Evolutionary conservation across 1,140 invertebrate genomes (phyloP).

Genomic region (Eriocheir sinensis): DNA sequence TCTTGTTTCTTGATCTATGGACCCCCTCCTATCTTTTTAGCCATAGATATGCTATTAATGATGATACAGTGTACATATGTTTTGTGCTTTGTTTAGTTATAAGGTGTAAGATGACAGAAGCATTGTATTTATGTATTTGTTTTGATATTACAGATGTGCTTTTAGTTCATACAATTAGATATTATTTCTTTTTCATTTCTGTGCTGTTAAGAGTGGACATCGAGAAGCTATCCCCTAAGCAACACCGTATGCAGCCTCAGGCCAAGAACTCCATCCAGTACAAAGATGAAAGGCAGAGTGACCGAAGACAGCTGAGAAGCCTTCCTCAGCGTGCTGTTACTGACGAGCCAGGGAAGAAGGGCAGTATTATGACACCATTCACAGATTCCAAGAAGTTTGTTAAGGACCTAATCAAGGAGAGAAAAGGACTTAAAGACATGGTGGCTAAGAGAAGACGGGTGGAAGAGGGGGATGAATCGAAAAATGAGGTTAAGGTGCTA

Average conservation of each 20-base stretch:
- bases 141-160: no score
- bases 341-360: background rate
- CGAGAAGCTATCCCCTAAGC: background rate
- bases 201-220: slow-evolving; percentile 43
- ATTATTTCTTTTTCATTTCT: no score
- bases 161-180: no score
- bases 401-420: slow-evolving; percentile 13
- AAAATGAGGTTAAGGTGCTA: background rate
- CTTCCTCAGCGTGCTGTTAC: background rate
- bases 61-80: no score
- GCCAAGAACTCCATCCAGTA: slow-evolving; percentile 6
- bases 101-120: no score
- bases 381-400: background rate
- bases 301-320: background rate
- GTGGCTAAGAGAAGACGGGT: background rate
- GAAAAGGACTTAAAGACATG: slow-evolving; percentile 34
- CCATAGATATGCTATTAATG: no score
- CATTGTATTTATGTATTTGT: no score
- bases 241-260: background rate
- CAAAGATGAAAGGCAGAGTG: slow-evolving; percentile 38
- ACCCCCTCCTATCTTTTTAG: no score
- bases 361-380: background rate
- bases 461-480: background rate
- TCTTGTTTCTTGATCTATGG: no score
- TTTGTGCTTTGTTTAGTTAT: no score